These are phyloP conservation scores for Paraescarpia echinospica DNA, from an alignment of 1,140 invertebrate genomes.

Conservation along the genomic window DNA sequence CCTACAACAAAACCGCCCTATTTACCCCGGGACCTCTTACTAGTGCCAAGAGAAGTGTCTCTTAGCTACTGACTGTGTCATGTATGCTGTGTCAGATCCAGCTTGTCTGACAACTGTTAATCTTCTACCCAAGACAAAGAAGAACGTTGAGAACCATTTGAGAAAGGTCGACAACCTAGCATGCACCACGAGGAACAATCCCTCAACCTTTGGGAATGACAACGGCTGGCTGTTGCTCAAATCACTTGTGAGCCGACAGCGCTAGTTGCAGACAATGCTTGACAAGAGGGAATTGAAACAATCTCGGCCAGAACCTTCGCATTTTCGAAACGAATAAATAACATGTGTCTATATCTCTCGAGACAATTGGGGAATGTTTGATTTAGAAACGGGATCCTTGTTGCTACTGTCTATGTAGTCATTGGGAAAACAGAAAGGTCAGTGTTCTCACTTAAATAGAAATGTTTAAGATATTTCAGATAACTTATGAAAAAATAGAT, in stretches of 20 bases:
- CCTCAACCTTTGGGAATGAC: not conserved
- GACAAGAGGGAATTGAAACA: not conserved
- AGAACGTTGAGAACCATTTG: not conserved
- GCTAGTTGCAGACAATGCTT: not conserved
- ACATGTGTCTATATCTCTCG: not conserved
- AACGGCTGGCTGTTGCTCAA: no score
- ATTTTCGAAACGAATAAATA: not conserved
- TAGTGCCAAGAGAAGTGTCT: not conserved
- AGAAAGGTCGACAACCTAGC: not conserved
- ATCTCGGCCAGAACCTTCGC: not conserved
- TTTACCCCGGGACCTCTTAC: no score
- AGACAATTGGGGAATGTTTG: not conserved
- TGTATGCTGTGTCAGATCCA: not conserved
- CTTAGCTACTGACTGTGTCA: not conserved
- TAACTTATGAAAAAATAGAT: no score
- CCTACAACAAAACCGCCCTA: not conserved
- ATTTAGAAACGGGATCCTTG: not conserved
- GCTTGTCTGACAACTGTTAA: not conserved
- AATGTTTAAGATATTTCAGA: no score
- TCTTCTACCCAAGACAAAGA: not conserved
- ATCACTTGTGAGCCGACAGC: no score
- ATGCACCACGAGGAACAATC: not conserved
- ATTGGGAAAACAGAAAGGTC: not conserved
- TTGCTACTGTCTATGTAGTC: not conserved
- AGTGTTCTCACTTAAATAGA: no score